Conservation (phyloP, 2,113 vertebrate species). For the Serilophus lunatus region DNA sequence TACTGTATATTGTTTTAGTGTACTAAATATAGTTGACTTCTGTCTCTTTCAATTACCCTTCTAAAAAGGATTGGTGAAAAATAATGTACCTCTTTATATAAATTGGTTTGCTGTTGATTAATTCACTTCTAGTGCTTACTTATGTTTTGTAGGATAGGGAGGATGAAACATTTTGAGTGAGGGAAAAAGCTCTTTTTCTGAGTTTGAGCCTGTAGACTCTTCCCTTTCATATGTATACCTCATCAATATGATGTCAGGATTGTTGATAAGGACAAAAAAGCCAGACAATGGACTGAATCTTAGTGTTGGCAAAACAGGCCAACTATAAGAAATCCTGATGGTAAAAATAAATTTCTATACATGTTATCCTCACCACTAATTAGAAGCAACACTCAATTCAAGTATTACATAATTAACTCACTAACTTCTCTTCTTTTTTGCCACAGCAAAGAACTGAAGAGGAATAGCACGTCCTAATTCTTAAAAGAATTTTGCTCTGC, state of each 20-base stretch:
- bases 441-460: background rate
- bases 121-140: constrained; percentile 1
- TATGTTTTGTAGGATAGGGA: background rate
- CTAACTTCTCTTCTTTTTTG: background rate
- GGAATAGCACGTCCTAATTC: background rate
- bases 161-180: background rate
- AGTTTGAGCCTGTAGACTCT: background rate
- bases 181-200: background rate
- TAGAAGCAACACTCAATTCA: background rate
- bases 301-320: background rate
- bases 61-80: constrained; percentile 34
- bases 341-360: background rate
- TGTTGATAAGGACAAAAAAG: background rate
- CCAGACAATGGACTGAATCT: background rate
- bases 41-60: constrained; percentile 60
- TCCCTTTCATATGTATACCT: background rate
- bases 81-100: constrained; percentile 12
- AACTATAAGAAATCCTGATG: background rate
- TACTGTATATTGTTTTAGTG: constrained; percentile 43
- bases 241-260: background rate
- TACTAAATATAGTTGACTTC: constrained; percentile 64
- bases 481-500: background rate
- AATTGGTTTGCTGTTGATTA: constrained; percentile 43
- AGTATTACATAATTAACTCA: background rate
- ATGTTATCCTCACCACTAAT: background rate